A percentile compares a stretch with the other conserved stretches of the same genome.
These are phyloP conservation scores for Margaritifera margaritifera DNA, from an alignment of 2,888 invertebrate genomes.

Conservation along the genomic window DNA sequence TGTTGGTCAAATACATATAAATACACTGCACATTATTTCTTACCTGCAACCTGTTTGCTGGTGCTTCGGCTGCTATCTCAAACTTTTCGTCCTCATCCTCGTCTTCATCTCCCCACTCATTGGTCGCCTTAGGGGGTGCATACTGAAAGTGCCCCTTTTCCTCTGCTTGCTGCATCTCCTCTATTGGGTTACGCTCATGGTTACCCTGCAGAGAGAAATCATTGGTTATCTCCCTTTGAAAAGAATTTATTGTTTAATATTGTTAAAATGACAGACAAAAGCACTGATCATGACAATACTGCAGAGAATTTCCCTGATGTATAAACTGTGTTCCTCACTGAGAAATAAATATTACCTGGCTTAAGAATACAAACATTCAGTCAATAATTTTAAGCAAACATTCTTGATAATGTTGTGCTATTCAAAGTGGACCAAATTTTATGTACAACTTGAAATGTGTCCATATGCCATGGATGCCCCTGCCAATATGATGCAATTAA, in stretches of 20 bases:
- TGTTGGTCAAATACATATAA: not conserved
- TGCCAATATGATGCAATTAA: too few species aligned
- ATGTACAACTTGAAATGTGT: too few species aligned
- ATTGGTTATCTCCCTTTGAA: not conserved
- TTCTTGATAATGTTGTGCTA: too few species aligned
- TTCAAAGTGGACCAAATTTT: too few species aligned
- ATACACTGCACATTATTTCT: not conserved
- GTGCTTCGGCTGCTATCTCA: constrained; percentile 37
- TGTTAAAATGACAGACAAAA: not conserved
- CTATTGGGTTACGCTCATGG: constrained; percentile 80
- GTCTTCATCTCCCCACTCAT: constrained; percentile 36
- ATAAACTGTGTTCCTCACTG: not conserved
- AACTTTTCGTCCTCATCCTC: constrained; percentile 47
- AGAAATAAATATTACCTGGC: too few species aligned
- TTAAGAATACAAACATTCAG: too few species aligned
- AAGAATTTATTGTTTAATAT: not conserved
- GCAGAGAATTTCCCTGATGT: not conserved
- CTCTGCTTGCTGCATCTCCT: constrained; percentile 81
- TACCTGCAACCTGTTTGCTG: constrained; percentile 10
- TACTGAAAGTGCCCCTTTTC: constrained; percentile 75
- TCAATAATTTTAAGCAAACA: too few species aligned
- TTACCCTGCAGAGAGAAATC: constrained; percentile 66
- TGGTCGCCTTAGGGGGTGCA: constrained; percentile 40
- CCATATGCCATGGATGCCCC: too few species aligned
- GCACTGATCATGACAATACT: not conserved